phyloP scores from a whole-genome alignment of 2,888 invertebrate species.

The Hybos culiciformis region DNA sequence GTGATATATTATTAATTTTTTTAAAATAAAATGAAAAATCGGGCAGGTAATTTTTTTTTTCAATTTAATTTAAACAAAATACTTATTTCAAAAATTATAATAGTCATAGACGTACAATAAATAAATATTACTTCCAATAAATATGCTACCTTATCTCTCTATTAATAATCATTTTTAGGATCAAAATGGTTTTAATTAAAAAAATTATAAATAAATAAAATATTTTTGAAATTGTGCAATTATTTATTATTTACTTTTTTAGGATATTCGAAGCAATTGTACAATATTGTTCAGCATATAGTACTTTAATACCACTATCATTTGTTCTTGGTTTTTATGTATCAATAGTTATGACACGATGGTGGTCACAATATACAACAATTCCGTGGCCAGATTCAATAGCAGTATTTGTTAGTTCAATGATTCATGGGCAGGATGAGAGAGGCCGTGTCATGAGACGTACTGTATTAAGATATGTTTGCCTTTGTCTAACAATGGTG shows the following conservation, averaged over 20 bases:
- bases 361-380: constrained; percentile 76
- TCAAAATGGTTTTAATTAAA: background rate
- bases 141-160: background rate
- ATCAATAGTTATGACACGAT: constrained; percentile 79
- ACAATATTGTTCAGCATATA: constrained; percentile 73
- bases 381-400: constrained; percentile 82
- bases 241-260: constrained; percentile 22
- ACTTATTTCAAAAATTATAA: no score
- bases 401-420: constrained; percentile 74
- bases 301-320: constrained; percentile 77
- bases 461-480: constrained; percentile 70
- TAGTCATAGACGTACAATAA: no score
- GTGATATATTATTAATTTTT: no score
- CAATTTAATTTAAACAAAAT: no score
- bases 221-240: no score
- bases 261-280: constrained; percentile 72
- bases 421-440: constrained; percentile 74
- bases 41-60: no score
- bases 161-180: background rate
- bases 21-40: no score
- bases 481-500: constrained; percentile 76
- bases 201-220: background rate
- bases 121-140: background rate
- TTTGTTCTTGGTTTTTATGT: constrained; percentile 93
- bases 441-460: constrained; percentile 68